These are phyloP conservation scores for Aphelinus certus DNA, from an alignment of 1,140 invertebrate species.

Conservation along the genomic window DNA sequence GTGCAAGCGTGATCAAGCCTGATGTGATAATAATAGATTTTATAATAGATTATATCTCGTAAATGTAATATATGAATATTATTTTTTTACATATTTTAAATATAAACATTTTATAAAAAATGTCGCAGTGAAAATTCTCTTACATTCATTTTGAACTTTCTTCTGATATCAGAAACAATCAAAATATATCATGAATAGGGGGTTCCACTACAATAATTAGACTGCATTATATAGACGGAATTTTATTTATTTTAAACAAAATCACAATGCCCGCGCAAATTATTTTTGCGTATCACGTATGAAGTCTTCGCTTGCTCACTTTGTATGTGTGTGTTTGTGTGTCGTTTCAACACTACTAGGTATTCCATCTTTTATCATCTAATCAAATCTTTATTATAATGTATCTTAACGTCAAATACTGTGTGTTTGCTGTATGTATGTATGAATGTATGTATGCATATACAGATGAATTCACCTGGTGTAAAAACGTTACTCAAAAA, in stretches of 20 bases:
- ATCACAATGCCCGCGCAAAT: constrained; percentile 58
- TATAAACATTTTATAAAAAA: not conserved
- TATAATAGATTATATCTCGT: too few relatives aligned
- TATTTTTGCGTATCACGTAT: constrained; percentile 55
- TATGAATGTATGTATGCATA: constrained; percentile 18
- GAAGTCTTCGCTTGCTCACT: constrained; percentile 41
- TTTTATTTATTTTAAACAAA: constrained; percentile 58
- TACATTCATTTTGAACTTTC: too few relatives aligned
- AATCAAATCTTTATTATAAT: constrained; percentile 40
- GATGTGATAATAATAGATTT: constrained; percentile 4
- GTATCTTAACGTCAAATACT: constrained; percentile 34
- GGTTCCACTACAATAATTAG: constrained; percentile 17
- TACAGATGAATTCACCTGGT: constrained; percentile 39
- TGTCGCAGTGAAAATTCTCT: too few relatives aligned
- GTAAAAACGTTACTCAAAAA: not conserved
- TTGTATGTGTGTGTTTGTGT: constrained; percentile 46
- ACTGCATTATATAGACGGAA: constrained; percentile 53
- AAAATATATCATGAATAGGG: not conserved
- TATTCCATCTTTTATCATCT: constrained; percentile 47
- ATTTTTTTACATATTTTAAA: too few relatives aligned
- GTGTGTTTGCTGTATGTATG: constrained; percentile 20
- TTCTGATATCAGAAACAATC: not conserved
- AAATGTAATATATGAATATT: not conserved
- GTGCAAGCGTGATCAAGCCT: constrained; percentile 2
- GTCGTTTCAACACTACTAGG: constrained; percentile 49